A percentile compares a stretch with the other conserved stretches of the same genome.
These are phyloP conservation scores for Stenolophus ochropezus DNA, from an alignment of 2,888 invertebrate species.

Conservation along the genomic window DNA sequence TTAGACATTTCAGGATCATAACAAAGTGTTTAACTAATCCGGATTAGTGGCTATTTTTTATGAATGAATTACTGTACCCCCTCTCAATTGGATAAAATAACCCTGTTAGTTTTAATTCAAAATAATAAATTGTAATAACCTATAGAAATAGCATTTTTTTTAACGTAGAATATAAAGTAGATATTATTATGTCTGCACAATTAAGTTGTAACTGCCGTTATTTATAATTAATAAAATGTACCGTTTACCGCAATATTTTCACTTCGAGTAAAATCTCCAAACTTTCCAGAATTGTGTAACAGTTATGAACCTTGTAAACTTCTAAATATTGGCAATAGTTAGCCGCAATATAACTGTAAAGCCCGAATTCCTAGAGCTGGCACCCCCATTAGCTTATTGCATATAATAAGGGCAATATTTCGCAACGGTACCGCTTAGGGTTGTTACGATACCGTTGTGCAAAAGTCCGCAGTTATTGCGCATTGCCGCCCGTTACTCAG, in stretches of 20 bases:
- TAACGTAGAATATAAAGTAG: too few species aligned
- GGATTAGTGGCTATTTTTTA: too few species aligned
- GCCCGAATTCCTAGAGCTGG: neutral
- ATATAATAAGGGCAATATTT: constrained; percentile 12
- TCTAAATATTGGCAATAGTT: neutral
- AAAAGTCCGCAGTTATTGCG: constrained; percentile 10
- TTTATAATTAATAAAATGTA: too few species aligned
- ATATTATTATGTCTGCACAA: too few species aligned
- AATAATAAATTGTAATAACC: too few species aligned
- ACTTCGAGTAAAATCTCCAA: neutral
- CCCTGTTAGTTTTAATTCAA: too few species aligned
- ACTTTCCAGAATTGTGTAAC: neutral
- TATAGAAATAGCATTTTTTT: too few species aligned
- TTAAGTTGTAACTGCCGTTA: too few species aligned
- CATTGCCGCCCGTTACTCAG: constrained; percentile 13
- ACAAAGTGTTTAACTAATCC: too few species aligned
- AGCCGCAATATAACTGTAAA: constrained; percentile 25
- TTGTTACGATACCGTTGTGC: constrained; percentile 21
- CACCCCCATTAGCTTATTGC: constrained; percentile 9
- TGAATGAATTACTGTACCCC: too few species aligned
- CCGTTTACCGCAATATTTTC: neutral
- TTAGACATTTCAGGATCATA: too few species aligned
- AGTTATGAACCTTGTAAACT: neutral
- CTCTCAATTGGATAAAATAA: too few species aligned
- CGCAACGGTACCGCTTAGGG: constrained; percentile 24